Evolutionary conservation across 2,888 invertebrate genomes (phyloP).

Genomic region (Plemyria rubiginata): DNA sequence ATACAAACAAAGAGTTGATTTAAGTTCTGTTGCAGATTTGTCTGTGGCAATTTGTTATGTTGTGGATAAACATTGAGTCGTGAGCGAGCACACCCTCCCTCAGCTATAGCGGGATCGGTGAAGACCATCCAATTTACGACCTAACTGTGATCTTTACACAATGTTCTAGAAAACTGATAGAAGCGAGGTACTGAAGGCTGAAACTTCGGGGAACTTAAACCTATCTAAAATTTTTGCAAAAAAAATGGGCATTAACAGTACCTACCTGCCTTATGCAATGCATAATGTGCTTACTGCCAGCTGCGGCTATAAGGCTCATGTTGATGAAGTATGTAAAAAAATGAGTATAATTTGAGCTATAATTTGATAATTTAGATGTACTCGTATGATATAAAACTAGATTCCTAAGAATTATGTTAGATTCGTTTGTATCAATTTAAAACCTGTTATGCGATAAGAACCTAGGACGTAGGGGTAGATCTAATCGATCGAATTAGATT

Average conservation of each 20-base stretch:
- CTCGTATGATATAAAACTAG: no score
- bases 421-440: background rate
- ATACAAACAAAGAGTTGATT: slow-evolving; percentile 49
- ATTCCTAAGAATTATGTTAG: no score
- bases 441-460: no score
- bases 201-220: background rate
- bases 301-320: no score
- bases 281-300: no score
- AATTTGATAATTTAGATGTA: no score
- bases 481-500: no score
- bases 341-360: no score
- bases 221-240: background rate
- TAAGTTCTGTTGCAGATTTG: slow-evolving; percentile 63
- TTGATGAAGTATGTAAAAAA: no score
- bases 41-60: slow-evolving; percentile 74
- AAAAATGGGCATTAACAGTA: no score
- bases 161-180: slow-evolving; percentile 24
- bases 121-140: slow-evolving; percentile 72
- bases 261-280: no score
- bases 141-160: slow-evolving; percentile 70
- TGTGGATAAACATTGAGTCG: slow-evolving; percentile 80
- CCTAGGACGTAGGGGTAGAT: no score
- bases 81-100: slow-evolving; percentile 73
- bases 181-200: slow-evolving; percentile 11
- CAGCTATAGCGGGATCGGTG: slow-evolving; percentile 70